Base-by-base conservation (phyloP, 2,888 invertebrate genomes). In the Apotomis turbidana region DNA sequence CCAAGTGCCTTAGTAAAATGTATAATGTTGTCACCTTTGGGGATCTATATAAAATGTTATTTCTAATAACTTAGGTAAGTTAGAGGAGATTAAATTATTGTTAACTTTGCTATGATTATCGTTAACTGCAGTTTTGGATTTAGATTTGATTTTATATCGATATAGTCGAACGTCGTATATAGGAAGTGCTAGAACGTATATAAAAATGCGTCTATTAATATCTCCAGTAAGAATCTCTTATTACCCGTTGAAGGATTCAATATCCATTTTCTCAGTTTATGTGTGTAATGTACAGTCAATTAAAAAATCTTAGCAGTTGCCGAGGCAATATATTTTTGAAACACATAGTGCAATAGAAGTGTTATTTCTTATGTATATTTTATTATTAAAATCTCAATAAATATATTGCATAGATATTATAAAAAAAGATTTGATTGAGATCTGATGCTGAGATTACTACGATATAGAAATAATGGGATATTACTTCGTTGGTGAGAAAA, bases 71-170 rank as follows among this genome's bases (percentile, higher is more conserved):
- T 81, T 86, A 86, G 84, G 87, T 90, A 88, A 88, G 87, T 86
- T 90, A 90, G 90, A 90, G 86, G 91, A 93, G 91, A 93, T 92
- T 93, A 93, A 93, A 92, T 92, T 92, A 93, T 93, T 93, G 92
- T 93, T 93, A 91, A 93, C 88, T 91, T 90, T 89, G 86, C 91
- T 91, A 91, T 89, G 87, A 91, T 91, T 90, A 90, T 90, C 86
- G 87, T 87, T 89, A 87, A 75, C 79, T 78, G 72, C 82, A 79
- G 79, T 76, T 82, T 82, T 76, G 55, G 70, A 68, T 73, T 68
- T 72, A 74, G 68, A 81, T 76, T 71, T 78, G 76, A 78, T 77
- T 76, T 75, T 76, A 78, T 79, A 77, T 77, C 78, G 75, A 72
- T 61, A 74, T 69, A 68, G 67, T 75, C 58, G 61, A 70, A 58